Evolutionary conservation across 2,797 vertebrate genomes (phyloP), one percentile per base, ranked within the genome.

Genomic region (Anolis apletophallus): DNA sequence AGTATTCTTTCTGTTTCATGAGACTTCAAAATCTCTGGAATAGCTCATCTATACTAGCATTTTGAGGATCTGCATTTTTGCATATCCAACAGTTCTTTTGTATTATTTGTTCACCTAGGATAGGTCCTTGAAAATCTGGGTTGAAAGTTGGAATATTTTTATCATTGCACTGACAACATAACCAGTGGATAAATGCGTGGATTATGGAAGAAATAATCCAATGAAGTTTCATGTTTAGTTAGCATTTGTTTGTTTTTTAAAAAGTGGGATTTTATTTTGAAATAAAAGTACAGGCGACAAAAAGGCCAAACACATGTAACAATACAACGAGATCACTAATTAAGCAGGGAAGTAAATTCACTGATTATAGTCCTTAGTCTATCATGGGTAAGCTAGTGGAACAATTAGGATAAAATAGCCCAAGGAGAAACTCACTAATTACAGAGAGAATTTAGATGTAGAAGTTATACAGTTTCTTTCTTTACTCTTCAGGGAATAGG

Each of bases 141-240:
- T 29, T 64, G 61, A 64, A 26, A 29, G 23, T 64, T 10, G 3
- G 23, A 26, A 64, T 11, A 29, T 11, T 29, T 64, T 64, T 12
- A 11, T 19, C 61, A 64, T 3, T 10, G 9, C 61, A 29, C 61
- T 64, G 59, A 64, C 61, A 64, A 29, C 61, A 64, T 1, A 64
- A 26, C 26, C 26, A 64, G 10, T 64, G 23, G 61, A 23, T 26
- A 29, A 64, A 64, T 11, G 29, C 11, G 2, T 64, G 61, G 29
- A 64, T 29, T 64, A 5, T 64, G 26, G 26, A 64, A 64, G 61
- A 64, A 64, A 64, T 29, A 26, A 84, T 79, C 78, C 75, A 78
- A 36, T 5, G 29, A 54, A 81, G 83, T 46, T 50, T 90, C 83
- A 87, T 76, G 87, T 61, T 82, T 85, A 88, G 80, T 91, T 93